Percentiles rank a stretch among this genome's conserved stretches.
Evolutionary conservation across 2,113 vertebrate species (phyloP).

Genomic region (Paradisaea rubra): DNA sequence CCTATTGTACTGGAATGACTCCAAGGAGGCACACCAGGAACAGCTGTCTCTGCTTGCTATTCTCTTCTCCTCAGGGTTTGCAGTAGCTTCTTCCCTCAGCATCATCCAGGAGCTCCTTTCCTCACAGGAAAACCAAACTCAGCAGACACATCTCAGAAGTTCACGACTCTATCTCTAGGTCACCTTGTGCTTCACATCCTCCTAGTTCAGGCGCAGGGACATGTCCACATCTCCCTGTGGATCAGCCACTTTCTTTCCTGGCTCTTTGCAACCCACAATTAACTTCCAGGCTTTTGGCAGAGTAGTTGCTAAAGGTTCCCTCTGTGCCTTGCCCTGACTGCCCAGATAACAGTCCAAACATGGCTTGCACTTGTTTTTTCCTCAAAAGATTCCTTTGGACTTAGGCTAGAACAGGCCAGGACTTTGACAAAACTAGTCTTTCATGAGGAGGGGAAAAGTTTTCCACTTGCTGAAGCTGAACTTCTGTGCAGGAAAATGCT

Average conservation of each 20-base stretch:
- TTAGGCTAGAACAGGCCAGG: neutral
- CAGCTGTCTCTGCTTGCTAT: neutral
- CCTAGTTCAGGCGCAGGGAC: neutral
- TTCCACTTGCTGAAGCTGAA: neutral
- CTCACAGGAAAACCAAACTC: neutral
- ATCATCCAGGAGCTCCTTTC: neutral
- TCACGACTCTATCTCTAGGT: neutral
- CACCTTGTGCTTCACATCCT: neutral
- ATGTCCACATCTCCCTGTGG: neutral
- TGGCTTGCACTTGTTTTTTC: neutral
- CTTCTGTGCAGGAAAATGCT: neutral
- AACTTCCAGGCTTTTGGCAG: neutral
- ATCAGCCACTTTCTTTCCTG: neutral
- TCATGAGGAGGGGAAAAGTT: neutral
- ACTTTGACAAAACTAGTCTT: neutral
- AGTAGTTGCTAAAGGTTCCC: neutral
- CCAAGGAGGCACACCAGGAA: no score
- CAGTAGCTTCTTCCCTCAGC: neutral
- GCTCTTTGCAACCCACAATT: neutral
- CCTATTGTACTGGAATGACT: neutral
- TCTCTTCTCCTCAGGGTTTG: neutral
- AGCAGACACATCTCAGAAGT: neutral
- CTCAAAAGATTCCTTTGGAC: neutral
- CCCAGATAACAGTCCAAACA: neutral
- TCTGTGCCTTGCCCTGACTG: neutral